Evolutionary conservation across 2,888 invertebrate species (phyloP), one percentile per base, ranked within the genome.

Genomic region (Trichopria drosophilae): DNA sequence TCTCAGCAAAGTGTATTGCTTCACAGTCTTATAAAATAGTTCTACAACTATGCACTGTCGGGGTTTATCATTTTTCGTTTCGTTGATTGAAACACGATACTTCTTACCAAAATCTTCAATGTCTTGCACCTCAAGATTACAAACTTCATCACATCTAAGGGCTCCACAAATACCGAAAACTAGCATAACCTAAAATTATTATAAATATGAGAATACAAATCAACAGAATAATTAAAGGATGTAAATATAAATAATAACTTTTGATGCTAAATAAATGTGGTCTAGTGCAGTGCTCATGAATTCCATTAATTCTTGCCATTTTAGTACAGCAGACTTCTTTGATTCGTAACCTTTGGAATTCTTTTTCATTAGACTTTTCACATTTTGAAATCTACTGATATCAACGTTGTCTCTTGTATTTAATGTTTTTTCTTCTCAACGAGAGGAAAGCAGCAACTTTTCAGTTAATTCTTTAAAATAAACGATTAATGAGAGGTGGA

Each of bases 131-230:
- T 50, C 49, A 6, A 57, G 53, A 34, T 57, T 53, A 13, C 36
- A 31, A 26, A 58, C 20, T 47, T 58, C 55, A 34, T 57, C 50
- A 46, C 57, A 60, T 45, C 53, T 41, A 10, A 60, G 47, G 24
- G 51, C 57, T 15, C 58, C 55, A 55, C 52, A 54, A 43, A 58
- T 57, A 2, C 52, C 57, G 54, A 60, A 57, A 39, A 55, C 42
- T n/a, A 57, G 54, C 20, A 57, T 53, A 51, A 60, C 57, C 52
- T 58, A 7, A 31, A 58, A 59, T 47, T 18, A 50, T 50, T 19
- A 52, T 28, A 47, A 46, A 31, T 23, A 23, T 15, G 35, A 32
- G 10, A 44, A 34, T 20, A 48, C 12, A 40, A 32, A 35, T 40
- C 26, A 40, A 32, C 12, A 19, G 1, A 36, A 20, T 34, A n/a